Evolutionary conservation across 2,113 vertebrate genomes (phyloP).

Genomic region (Saccopteryx bilineata): DNA sequence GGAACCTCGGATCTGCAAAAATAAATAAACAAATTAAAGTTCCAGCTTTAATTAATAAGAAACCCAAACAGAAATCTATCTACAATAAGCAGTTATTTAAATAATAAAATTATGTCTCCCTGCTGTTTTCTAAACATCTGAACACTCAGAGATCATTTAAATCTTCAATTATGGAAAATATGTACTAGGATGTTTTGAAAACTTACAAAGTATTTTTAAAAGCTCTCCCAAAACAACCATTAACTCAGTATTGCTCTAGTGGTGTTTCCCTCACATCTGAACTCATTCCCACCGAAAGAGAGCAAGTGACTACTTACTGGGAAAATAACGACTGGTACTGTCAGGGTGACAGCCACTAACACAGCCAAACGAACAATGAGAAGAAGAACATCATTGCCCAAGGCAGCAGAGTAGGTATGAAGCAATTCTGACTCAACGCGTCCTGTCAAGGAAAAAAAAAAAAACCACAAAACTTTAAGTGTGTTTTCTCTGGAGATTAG

Average conservation of each 20-base stretch:
- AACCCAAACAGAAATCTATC: not conserved
- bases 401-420: slow-evolving; percentile 94
- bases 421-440: slow-evolving; percentile 94
- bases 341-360: slow-evolving; percentile 96
- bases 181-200: not conserved
- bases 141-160: not conserved
- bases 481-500: not conserved
- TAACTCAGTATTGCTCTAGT: not conserved
- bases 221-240: not conserved
- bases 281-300: not conserved
- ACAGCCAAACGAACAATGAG: slow-evolving; percentile 97
- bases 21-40: not conserved
- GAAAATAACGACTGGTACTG: slow-evolving; percentile 98
- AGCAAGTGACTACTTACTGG: slow-evolving; percentile 91
- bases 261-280: not conserved
- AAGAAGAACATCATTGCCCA: slow-evolving; percentile 92
- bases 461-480: not conserved
- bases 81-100: not conserved
- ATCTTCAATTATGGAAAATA: not conserved
- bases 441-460: slow-evolving; percentile 84
- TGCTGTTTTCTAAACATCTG: not conserved
- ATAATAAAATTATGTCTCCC: not conserved
- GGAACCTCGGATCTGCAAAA: slow-evolving; percentile 94
- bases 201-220: not conserved
- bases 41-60: not conserved